A percentile compares a stretch with the other conserved stretches of the same genome.
Evolutionary conservation across 2,797 vertebrate species (phyloP).

Genomic region (Lerista edwardsae): DNA sequence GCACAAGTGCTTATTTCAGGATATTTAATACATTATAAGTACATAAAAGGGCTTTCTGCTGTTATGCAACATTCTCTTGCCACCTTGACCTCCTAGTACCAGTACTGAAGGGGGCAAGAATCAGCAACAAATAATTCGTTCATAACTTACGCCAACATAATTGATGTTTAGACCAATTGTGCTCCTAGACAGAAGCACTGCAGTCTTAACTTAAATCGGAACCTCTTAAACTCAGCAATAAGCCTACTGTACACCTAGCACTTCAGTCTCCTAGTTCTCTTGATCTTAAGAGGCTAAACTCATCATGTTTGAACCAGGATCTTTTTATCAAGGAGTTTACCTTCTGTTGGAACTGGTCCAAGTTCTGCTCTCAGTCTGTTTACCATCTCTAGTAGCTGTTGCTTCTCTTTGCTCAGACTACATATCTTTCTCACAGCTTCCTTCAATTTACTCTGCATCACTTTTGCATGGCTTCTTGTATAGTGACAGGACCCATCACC

Average conservation of each 20-base stretch:
- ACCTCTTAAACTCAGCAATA: conserved; percentile 16
- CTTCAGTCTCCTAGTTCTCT: conserved; percentile 7
- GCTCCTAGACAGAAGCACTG: conserved; percentile 16
- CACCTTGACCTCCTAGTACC: conserved; percentile 18
- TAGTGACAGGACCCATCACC: conserved; percentile 13
- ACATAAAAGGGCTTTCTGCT: conserved; percentile 6
- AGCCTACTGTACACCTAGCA: background rate
- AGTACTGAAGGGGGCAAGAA: conserved; percentile 15
- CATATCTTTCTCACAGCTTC: conserved; percentile 81
- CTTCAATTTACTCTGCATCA: conserved; percentile 78
- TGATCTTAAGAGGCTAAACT: conserved; percentile 18
- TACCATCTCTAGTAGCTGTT: conserved; percentile 87
- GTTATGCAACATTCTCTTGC: conserved; percentile 33
- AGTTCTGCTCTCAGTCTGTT: conserved; percentile 84
- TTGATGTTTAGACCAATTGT: conserved; percentile 8
- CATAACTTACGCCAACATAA: background rate
- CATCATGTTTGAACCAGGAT: background rate
- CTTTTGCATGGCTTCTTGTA: conserved; percentile 23
- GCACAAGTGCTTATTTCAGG: conserved; percentile 36
- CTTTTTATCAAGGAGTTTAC: conserved; percentile 52
- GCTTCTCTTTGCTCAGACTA: conserved; percentile 82
- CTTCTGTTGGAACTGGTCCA: conserved; percentile 50
- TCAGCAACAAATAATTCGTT: conserved; percentile 17
- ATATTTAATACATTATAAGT: conserved; percentile 25
- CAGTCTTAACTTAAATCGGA: conserved; percentile 19